Conservation (phyloP, 2,797 vertebrate genomes). For the Pseudochromis fuscus region DNA sequence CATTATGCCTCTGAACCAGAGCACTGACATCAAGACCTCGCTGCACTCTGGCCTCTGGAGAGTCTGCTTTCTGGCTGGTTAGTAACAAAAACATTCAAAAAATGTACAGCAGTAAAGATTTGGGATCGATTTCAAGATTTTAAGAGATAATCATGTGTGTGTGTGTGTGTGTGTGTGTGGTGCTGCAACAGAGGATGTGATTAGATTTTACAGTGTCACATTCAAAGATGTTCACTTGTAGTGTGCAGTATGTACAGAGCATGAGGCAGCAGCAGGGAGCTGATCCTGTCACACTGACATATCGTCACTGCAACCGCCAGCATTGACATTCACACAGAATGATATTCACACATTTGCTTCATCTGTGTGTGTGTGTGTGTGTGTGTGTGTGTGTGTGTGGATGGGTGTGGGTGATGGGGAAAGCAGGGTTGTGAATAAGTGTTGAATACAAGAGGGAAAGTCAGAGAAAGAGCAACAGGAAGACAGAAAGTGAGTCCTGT, state of each 20-base stretch:
- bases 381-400: constrained; percentile 24
- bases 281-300: constrained; percentile 31
- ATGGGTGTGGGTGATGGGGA: background rate
- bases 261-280: constrained; percentile 19
- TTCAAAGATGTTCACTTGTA: constrained; percentile 3
- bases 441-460: background rate
- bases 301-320: constrained; percentile 23
- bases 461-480: constrained; percentile 20
- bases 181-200: background rate
- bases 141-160: no score
- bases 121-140: background rate
- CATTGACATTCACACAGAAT: constrained; percentile 38
- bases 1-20: constrained; percentile 94
- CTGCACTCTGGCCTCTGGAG: constrained; percentile 96
- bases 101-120: background rate
- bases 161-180: no score
- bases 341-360: constrained; percentile 33
- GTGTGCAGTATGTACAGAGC: constrained; percentile 12
- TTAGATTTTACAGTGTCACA: constrained; percentile 7
- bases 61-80: constrained; percentile 94
- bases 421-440: constrained; percentile 1
- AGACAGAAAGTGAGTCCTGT: background rate
- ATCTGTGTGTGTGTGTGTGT: constrained; percentile 12
- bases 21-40: constrained; percentile 88
- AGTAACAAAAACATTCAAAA: constrained; percentile 2